Percentiles rank a stretch among this genome's conserved stretches.
These are phyloP conservation scores for Montipora cactus DNA, from an alignment of 64 coral and sea anemone species.

Conservation along the genomic window DNA sequence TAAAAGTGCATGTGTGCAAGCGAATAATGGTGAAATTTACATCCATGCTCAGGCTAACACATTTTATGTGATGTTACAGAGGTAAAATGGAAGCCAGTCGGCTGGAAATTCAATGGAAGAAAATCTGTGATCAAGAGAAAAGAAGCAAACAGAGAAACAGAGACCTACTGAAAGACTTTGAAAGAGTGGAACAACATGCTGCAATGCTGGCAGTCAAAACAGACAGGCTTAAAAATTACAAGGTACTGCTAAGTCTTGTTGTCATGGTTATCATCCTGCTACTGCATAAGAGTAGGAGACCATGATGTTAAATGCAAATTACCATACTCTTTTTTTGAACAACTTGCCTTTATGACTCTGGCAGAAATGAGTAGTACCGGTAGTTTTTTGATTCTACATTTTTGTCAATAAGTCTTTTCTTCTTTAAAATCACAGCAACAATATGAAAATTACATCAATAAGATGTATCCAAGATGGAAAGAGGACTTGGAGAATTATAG, in stretches of 20 bases:
- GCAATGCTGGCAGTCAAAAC: constrained; percentile 64
- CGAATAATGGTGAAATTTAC: not conserved
- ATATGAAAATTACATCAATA: constrained; percentile 88
- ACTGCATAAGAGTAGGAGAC: too few species aligned
- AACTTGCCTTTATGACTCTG: too few species aligned
- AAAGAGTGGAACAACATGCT: constrained; percentile 82
- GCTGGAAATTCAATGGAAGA: constrained; percentile 68
- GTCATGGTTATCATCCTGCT: too few species aligned
- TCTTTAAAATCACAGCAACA: constrained; percentile 52
- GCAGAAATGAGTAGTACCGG: not conserved
- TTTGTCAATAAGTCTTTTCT: not conserved
- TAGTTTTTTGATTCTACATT: too few species aligned
- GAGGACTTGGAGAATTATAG: constrained; percentile 77
- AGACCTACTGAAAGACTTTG: constrained; percentile 77
- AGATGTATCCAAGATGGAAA: constrained; percentile 93
- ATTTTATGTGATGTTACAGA: constrained; percentile 5
- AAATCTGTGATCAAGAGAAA: constrained; percentile 85
- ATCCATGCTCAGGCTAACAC: too few species aligned
- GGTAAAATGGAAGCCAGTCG: constrained; percentile 54
- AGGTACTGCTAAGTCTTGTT: constrained; percentile 39
- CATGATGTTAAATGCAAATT: too few species aligned
- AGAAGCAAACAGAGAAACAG: constrained; percentile 83
- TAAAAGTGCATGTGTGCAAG: not conserved
- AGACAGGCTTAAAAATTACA: constrained; percentile 69
- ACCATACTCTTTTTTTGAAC: too few species aligned